Evolutionary conservation across 2,888 invertebrate genomes (phyloP).

Genomic region (Ophraella communa): DNA sequence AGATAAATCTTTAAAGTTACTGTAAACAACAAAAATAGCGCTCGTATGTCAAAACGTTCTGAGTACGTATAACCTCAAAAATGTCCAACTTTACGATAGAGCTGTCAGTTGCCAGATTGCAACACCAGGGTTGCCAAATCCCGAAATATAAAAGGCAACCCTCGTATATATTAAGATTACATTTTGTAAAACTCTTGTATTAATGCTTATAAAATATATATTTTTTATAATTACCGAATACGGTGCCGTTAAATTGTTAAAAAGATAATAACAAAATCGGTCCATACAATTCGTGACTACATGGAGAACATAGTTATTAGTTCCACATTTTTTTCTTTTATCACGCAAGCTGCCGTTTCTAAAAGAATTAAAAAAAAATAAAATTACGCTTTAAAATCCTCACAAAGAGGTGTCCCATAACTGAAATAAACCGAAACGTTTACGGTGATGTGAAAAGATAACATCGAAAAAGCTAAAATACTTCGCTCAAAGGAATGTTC

Average conservation of each 20-base stretch:
- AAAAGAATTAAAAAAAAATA: neutral
- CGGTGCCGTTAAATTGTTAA: neutral
- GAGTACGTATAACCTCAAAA: no score
- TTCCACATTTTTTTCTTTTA: conserved; percentile 5
- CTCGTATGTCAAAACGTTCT: no score
- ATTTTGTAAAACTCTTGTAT: no score
- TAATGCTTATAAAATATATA: neutral
- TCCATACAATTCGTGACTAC: conserved; percentile 7
- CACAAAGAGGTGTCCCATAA: conserved; percentile 7
- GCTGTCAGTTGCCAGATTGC: no score
- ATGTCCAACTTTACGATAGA: no score
- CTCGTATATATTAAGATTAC: no score
- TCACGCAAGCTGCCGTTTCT: conserved; percentile 4
- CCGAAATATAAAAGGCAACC: no score
- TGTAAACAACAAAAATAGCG: no score
- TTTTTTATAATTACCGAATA: neutral
- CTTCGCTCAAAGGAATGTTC: neutral
- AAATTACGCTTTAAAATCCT: conserved; percentile 4
- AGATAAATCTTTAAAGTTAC: no score
- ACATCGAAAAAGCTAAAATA: neutral
- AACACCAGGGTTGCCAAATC: no score
- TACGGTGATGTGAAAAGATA: neutral
- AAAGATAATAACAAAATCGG: conserved; percentile 8
- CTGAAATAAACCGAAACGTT: conserved; percentile 3
- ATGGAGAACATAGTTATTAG: conserved; percentile 4